phyloP scores from a whole-genome alignment of 2,888 invertebrate species.

The Calliopum simillimum region DNA sequence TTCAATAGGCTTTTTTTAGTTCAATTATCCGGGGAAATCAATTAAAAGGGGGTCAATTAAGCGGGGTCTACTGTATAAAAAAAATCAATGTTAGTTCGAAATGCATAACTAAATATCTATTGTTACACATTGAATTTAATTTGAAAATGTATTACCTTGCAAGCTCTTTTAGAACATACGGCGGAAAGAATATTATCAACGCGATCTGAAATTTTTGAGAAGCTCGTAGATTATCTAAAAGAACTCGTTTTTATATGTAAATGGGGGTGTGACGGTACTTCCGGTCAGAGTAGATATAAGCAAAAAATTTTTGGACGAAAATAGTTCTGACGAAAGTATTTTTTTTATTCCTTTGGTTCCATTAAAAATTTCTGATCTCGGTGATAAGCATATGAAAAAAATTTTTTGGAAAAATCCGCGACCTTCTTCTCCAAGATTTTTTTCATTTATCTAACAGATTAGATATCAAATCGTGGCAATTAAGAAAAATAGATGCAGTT shows the following conservation, averaged over 20 bases:
- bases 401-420: not conserved
- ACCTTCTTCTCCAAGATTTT: conserved; percentile 4
- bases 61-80: no score
- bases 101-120: no score
- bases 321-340: not conserved
- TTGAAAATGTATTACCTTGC: no score
- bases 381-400: not conserved
- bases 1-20: no score
- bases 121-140: no score
- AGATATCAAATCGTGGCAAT: not conserved
- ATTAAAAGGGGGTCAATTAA: no score
- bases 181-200: not conserved
- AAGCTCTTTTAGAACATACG: not conserved
- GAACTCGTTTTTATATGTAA: not conserved
- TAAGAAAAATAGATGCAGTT: no score
- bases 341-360: not conserved
- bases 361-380: not conserved
- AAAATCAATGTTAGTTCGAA: no score
- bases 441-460: conserved; percentile 10
- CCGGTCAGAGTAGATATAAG: not conserved
- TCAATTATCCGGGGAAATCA: no score
- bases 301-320: not conserved
- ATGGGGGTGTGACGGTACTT: not conserved
- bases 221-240: no score
- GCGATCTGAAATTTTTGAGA: no score